Base-by-base conservation (phyloP, 2,888 invertebrate genomes). In the Trichacis sp. region DNA sequence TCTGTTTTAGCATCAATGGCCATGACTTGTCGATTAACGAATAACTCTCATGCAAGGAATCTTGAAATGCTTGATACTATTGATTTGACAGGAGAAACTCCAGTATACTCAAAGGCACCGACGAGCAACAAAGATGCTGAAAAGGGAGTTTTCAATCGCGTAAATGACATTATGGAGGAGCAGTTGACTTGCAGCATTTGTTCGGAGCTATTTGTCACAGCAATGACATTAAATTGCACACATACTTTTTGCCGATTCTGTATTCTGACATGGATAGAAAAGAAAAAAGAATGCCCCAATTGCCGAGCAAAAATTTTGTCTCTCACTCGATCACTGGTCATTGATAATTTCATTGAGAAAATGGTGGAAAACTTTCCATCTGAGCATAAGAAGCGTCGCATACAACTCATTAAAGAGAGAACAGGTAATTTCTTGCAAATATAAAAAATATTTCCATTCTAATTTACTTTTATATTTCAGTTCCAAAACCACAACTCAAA, bases 181-280 rank as follows among this genome's bases (percentile, higher is more conserved):
- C 93, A 93, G 77, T 84, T 93, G 19, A 90, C 91, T 72, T 93
- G 93, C 79, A 89, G 89, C 66, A 90, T 94, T 54, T 93, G 93
- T 76, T 89, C 89, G 17, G 93, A 93, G 80, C 84, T 93, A 6
- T 92, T 92, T 78, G 87, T 93, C 0, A 86, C 88, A 78, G 89
- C 93, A 0, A 89, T 88, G 2, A 90, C 91, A 0, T 84, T 93
- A 11, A 89, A 88, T 78, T 94, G 94, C 79, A 89, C 90, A 0
- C 94, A 94, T 75, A 90, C 91, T 0, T 93, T 91, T 77, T 94
- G 94, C 78, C 87, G 87, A 63, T 86, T 88, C 73, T 93, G 94
- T 75, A 92, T 93, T 60, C 83, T 85, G 0, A 84, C 86, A 72
- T 94, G 94, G 93, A 88, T 88, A 74, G 89, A 88, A 70, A 90